These are phyloP conservation scores for Leptogaster cylindrica DNA, from an alignment of 2,888 invertebrate genomes.

Conservation along the genomic window DNA sequence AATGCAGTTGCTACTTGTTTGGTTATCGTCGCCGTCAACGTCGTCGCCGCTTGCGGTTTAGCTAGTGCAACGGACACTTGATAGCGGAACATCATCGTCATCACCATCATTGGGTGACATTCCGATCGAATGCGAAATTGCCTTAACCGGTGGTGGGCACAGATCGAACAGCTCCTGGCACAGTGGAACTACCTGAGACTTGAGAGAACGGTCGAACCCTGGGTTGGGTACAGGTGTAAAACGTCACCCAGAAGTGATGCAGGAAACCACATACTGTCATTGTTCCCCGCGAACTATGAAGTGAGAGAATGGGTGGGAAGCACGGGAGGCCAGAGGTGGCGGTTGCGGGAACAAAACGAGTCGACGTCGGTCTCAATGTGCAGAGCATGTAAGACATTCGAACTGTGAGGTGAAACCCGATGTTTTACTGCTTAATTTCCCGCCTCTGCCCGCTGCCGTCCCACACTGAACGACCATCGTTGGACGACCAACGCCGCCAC, in stretches of 20 bases:
- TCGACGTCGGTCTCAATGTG: background rate
- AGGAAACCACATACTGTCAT: no score
- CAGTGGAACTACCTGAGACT: background rate
- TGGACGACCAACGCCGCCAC: background rate
- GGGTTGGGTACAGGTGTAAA: slow-evolving; percentile 18
- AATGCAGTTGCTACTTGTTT: no score
- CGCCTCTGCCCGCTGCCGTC: background rate
- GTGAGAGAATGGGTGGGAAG: background rate
- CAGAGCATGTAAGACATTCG: slow-evolving; percentile 1
- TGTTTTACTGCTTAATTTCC: slow-evolving; percentile 4
- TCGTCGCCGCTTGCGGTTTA: slow-evolving; percentile 8
- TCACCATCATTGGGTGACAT: slow-evolving; percentile 8
- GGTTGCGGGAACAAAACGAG: background rate
- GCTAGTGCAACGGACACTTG: background rate
- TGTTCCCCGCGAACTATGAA: no score
- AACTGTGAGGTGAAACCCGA: background rate
- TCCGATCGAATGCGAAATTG: background rate
- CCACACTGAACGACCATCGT: background rate
- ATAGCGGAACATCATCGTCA: background rate
- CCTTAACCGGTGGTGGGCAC: background rate
- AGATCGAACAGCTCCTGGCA: background rate
- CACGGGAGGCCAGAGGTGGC: background rate
- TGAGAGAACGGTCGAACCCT: no score
- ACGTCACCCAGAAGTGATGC: background rate
- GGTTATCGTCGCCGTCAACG: slow-evolving; percentile 1